phyloP scores from a whole-genome alignment of 2,113 vertebrate genomes.

The Microcebus murinus region DNA sequence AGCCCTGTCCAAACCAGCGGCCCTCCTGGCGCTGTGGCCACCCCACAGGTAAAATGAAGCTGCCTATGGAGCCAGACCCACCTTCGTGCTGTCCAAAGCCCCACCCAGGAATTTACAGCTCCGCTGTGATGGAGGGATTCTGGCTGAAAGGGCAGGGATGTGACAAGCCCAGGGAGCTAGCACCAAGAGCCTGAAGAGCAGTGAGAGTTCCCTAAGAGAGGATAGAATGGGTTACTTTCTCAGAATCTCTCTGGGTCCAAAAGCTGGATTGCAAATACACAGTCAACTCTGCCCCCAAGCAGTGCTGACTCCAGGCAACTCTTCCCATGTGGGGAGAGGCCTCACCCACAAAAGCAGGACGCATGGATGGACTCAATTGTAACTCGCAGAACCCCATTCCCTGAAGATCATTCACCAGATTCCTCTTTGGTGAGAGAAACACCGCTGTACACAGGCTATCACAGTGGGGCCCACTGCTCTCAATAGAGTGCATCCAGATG shows the following conservation, averaged over 20 bases:
- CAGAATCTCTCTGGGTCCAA: not conserved
- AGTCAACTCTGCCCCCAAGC: too few species aligned
- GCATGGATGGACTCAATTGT: too few species aligned
- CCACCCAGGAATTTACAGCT: constrained; percentile 62
- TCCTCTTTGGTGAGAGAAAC: not conserved
- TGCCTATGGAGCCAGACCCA: not conserved
- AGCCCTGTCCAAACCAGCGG: too few species aligned
- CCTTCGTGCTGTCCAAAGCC: constrained; percentile 54
- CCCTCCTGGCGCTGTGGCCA: not conserved
- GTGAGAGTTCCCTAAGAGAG: too few species aligned
- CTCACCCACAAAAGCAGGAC: not conserved
- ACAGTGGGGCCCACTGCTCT: not conserved
- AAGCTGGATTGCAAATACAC: not conserved
- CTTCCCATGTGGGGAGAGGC: not conserved
- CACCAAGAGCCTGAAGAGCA: not conserved
- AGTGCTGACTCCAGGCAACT: fast-evolving
- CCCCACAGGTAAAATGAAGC: not conserved
- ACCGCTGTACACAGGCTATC: not conserved
- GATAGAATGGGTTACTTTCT: not conserved
- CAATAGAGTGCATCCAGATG: not conserved
- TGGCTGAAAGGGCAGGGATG: constrained; percentile 15
- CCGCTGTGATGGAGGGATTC: constrained; percentile 19
- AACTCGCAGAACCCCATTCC: not conserved
- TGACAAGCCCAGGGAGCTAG: not conserved
- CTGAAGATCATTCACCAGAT: not conserved